phyloP scores from a whole-genome alignment of 2,113 vertebrate species.

The Prunella fulvescens region DNA sequence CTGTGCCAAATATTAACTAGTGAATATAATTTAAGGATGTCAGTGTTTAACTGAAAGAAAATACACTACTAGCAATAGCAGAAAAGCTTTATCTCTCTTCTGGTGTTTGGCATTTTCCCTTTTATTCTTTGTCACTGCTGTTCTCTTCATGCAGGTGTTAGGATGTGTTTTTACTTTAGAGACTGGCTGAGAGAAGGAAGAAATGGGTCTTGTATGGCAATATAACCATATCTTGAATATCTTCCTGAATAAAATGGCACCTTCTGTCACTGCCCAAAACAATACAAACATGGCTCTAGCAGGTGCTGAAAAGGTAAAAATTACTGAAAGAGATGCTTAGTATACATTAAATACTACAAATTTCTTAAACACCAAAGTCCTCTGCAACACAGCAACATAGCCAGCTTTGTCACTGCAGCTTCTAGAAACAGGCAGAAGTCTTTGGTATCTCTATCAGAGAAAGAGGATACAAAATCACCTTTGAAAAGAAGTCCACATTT shows the following conservation, averaged over 20 bases:
- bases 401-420: not conserved
- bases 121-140: not conserved
- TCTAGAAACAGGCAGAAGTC: not conserved
- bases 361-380: not conserved
- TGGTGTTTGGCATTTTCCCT: not conserved
- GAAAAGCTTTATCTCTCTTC: not conserved
- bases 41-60: not conserved
- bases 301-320: not conserved
- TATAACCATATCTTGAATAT: not conserved
- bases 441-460: not conserved
- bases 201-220: not conserved
- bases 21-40: not conserved
- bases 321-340: not conserved
- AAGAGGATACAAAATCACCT: not conserved
- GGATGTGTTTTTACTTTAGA: not conserved
- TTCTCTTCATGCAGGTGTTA: not conserved
- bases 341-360: not conserved
- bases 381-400: not conserved
- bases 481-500: not conserved
- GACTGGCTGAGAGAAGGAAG: not conserved
- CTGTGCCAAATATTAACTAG: not conserved
- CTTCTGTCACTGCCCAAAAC: not conserved
- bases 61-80: not conserved
- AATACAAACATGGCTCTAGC: not conserved
- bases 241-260: not conserved